phyloP scores from a whole-genome alignment of 92 coral and sea anemone species.

The Phenganax marumi region DNA sequence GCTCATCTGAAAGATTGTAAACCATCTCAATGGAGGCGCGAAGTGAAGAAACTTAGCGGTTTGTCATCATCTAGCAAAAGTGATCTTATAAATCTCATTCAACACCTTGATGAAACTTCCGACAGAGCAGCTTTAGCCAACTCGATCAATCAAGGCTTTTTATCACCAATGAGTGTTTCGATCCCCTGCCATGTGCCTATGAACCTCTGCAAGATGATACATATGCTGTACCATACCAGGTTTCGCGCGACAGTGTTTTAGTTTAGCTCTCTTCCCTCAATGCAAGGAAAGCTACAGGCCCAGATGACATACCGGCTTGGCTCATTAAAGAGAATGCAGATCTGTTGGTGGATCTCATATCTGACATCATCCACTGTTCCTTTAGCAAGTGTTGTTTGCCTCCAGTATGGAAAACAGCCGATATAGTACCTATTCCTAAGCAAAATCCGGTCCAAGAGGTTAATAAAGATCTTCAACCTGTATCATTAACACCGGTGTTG shows the following conservation, averaged over 20 bases:
- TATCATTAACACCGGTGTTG: not conserved
- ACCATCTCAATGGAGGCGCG: not conserved
- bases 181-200: slow-evolving; percentile 40
- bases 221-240: slow-evolving; percentile 45
- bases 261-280: slow-evolving; percentile 4
- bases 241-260: not conserved
- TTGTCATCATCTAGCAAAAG: slow-evolving; percentile 36
- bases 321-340: slow-evolving; percentile 30
- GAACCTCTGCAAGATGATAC: slow-evolving; percentile 45
- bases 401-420: slow-evolving; percentile 2
- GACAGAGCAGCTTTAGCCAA: slow-evolving; percentile 35
- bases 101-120: slow-evolving; percentile 32
- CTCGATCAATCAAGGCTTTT: slow-evolving; percentile 26
- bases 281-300: slow-evolving; percentile 29
- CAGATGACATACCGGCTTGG: slow-evolving; percentile 36
- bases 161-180: too few relatives aligned
- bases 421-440: slow-evolving; percentile 7
- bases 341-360: slow-evolving; percentile 7
- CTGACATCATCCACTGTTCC: slow-evolving; percentile 14
- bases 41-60: slow-evolving; percentile 20
- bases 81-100: slow-evolving; percentile 31
- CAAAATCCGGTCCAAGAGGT: slow-evolving; percentile 20
- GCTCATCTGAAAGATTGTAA: not conserved
- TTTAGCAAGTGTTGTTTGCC: not conserved
- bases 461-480: not conserved